phyloP scores from a whole-genome alignment of 2,888 invertebrate species.

The Drosophila recens region DNA sequence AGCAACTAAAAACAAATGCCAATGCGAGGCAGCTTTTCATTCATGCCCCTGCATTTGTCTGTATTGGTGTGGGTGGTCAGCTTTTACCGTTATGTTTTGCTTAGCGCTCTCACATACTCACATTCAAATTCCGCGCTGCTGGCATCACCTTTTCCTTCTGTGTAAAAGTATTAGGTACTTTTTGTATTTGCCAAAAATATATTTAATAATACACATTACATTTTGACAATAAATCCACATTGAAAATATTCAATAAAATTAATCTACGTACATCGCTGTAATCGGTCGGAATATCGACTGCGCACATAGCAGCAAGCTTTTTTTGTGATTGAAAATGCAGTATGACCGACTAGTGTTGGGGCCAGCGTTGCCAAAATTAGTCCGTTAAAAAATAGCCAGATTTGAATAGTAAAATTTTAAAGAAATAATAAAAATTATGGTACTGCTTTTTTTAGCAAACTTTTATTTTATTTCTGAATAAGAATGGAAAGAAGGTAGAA shows the following conservation, averaged over 20 bases:
- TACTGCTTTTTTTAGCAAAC: too few species aligned
- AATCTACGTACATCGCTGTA: neutral
- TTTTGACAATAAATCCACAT: constrained; percentile 39
- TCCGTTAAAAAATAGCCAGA: too few species aligned
- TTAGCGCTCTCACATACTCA: constrained; percentile 37
- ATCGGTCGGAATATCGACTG: constrained; percentile 10
- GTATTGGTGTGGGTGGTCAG: constrained; percentile 28
- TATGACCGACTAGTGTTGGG: too few species aligned
- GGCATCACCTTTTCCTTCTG: neutral
- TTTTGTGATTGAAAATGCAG: too few species aligned
- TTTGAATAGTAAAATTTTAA: too few species aligned
- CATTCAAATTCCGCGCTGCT: constrained; percentile 11
- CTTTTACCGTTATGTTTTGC: constrained; percentile 50
- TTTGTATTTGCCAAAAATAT: constrained; percentile 11
- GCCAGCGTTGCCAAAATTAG: too few species aligned
- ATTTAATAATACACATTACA: constrained; percentile 26
- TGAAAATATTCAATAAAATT: constrained; percentile 11
- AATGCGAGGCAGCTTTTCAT: constrained; percentile 62
- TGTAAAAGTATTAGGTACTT: neutral
- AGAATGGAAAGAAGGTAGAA: too few species aligned
- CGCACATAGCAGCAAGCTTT: constrained; percentile 15
- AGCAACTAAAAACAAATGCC: constrained; percentile 63
- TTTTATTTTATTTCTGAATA: too few species aligned
- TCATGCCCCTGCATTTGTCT: constrained; percentile 56
- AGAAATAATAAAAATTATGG: too few species aligned